Evolutionary conservation across 2,113 vertebrate genomes (phyloP), one percentile per base, ranked within the genome.

Genomic region (Mixornis gularis): DNA sequence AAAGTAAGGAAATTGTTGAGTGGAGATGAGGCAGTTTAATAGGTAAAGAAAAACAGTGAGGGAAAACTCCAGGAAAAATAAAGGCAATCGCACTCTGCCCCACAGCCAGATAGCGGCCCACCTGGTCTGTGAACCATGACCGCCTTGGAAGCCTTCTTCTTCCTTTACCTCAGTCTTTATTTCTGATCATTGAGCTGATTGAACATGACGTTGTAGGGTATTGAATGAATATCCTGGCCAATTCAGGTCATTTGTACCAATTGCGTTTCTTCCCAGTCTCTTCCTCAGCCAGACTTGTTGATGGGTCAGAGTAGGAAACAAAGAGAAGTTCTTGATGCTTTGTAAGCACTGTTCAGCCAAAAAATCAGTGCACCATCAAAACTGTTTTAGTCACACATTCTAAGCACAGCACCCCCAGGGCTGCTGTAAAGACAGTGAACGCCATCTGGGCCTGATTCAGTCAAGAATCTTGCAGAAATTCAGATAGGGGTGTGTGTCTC

Each of bases 401-500:
- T 53, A 71, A 71, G 7, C 51, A 38, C 22, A 60, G n/a, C 30
- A 49, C 4, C 24, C 17, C 20, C 11, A 10, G 36, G 26, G 27
- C 55, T 59, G 43, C 38, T 82, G 9, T n/a, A 52, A 81, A 70
- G 26, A 52, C 3, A 59, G 6, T 29, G 51, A 78, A 43, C 27
- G 52, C 36, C 40, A 22, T 4, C 12, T 34, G 0, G 2, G 48
- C 41, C 38, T 62, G 53, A 55, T 4, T 13, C 17, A 48, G 36
- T 2, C 7, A 40, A 60, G 53, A 72, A 72, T 20, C 32, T n/a
- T 41, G 51, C 49, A 70, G 17, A 41, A 26, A 36, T 63, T 79
- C 11, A 26, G 18, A 6, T 1, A 8, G 18, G 12, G 18, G 7
- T 1, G 0, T 9, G 17, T 63, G 24, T 19, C 3, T 68, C 13